phyloP scores from a whole-genome alignment of 2,797 vertebrate genomes.

The Nannoperca australis region DNA sequence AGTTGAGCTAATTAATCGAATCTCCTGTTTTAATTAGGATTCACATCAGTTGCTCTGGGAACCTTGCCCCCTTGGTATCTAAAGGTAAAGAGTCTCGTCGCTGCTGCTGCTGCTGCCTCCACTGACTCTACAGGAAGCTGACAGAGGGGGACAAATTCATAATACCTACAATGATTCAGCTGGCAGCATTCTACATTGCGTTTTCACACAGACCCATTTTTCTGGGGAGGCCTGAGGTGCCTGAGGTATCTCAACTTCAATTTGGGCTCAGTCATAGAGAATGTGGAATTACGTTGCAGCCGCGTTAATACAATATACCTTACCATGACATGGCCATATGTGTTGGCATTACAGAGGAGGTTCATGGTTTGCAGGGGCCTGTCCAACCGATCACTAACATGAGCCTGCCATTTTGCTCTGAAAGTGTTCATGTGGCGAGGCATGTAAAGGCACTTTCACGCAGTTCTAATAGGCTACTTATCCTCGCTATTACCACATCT shows the following conservation, averaged over 20 bases:
- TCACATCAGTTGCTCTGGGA: conserved; percentile 85
- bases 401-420: conserved; percentile 39
- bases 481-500: conserved; percentile 46
- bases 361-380: conserved; percentile 31
- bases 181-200: conserved; percentile 65
- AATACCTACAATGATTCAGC: conserved; percentile 70
- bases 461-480: conserved; percentile 49
- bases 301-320: conserved; percentile 26
- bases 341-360: conserved; percentile 45
- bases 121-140: conserved; percentile 62
- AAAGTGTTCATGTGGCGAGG: conserved; percentile 43
- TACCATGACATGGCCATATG: conserved; percentile 53
- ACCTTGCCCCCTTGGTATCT: conserved; percentile 77
- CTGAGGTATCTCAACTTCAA: conserved; percentile 60
- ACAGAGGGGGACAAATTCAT: conserved; percentile 64
- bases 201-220: conserved; percentile 71
- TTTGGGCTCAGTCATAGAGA: conserved; percentile 60
- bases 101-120: conserved; percentile 45
- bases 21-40: conserved; percentile 84
- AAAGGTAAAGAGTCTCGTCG: conserved; percentile 71
- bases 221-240: conserved; percentile 59
- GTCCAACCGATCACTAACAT: conserved; percentile 64
- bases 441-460: conserved; percentile 63
- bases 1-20: conserved; percentile 83
- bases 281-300: conserved; percentile 42